A percentile compares a stretch with the other conserved stretches of the same genome.
Evolutionary conservation across 2,113 vertebrate genomes (phyloP).

Genomic region (Boleophthalmus pectinirostris): DNA sequence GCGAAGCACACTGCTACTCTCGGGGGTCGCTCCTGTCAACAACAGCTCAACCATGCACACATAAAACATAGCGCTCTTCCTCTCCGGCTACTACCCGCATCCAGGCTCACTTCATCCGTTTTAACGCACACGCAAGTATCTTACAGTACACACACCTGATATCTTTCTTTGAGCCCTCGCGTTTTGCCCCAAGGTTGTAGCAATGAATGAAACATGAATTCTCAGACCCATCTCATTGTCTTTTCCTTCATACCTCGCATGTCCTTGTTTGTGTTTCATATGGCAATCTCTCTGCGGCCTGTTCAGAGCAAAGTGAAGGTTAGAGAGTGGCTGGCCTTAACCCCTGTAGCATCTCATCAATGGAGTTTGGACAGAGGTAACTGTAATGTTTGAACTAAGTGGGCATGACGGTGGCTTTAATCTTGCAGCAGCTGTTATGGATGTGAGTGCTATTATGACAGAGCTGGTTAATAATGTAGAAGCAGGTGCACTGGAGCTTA

Average conservation of each 20-base stretch:
- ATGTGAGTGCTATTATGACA: not conserved
- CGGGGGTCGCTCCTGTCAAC: conserved; percentile 23
- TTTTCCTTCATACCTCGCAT: conserved; percentile 6
- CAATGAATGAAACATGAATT: conserved; percentile 51
- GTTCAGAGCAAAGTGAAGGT: not conserved
- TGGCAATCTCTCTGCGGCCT: not conserved
- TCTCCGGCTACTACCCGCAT: conserved; percentile 17
- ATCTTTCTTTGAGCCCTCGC: conserved; percentile 7
- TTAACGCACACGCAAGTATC: conserved; percentile 3
- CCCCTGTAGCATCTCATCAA: not conserved
- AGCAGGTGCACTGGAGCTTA: conserved; percentile 25
- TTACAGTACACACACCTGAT: conserved; percentile 39
- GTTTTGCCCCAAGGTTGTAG: not conserved
- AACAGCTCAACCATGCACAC: conserved; percentile 37
- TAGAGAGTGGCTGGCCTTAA: conserved; percentile 11
- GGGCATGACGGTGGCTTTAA: conserved; percentile 3
- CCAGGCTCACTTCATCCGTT: conserved; percentile 9
- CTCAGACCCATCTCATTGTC: conserved; percentile 10
- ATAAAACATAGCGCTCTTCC: conserved; percentile 27
- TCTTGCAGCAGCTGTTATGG: conserved; percentile 3
- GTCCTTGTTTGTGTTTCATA: not conserved
- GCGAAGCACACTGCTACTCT: conserved; percentile 32
- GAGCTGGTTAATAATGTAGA: conserved; percentile 50
- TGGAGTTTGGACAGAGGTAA: not conserved
- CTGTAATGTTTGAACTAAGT: not conserved